A percentile compares a stretch with the other conserved stretches of the same genome.
These are phyloP conservation scores for Lepidocyrtoides sp. DNA, from an alignment of 2,888 invertebrate genomes.

Conservation along the genomic window DNA sequence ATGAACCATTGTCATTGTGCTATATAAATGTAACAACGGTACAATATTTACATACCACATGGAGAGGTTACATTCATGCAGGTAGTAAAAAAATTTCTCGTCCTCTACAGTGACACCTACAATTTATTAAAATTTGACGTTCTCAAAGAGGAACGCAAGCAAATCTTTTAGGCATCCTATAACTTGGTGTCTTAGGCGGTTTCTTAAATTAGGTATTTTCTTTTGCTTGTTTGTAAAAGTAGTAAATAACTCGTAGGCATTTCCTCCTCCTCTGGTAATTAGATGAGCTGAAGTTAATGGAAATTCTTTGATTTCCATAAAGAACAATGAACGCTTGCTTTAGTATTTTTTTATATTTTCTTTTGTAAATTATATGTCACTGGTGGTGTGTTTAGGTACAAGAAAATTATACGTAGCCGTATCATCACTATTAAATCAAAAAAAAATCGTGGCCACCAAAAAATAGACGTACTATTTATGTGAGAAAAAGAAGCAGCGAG, in stretches of 20 bases:
- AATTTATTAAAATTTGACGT: slow-evolving; percentile 34
- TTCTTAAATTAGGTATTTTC: slow-evolving; percentile 15
- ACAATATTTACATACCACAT: not conserved
- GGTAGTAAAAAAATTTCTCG: not conserved
- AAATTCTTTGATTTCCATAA: slow-evolving; percentile 6
- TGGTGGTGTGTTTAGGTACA: too few relatives aligned
- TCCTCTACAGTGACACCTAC: not conserved
- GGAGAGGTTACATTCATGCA: too few relatives aligned
- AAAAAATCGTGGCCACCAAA: not conserved
- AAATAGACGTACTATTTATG: not conserved
- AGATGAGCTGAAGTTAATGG: slow-evolving; percentile 7
- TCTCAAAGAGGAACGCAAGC: slow-evolving; percentile 10
- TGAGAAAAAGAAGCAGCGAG: not conserved
- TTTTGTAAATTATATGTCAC: not conserved
- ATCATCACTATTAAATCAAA: not conserved
- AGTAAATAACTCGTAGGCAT: too few relatives aligned
- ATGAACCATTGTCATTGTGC: not conserved
- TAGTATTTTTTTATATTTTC: not conserved
- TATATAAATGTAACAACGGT: too few relatives aligned
- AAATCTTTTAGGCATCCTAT: not conserved
- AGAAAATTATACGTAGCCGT: too few relatives aligned
- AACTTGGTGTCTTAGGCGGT: not conserved
- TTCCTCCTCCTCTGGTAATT: not conserved
- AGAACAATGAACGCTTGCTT: not conserved
- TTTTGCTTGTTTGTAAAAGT: not conserved